Percentiles rank a stretch among this genome's conserved stretches.
These are phyloP conservation scores for Sphaerophoria taeniata DNA, from an alignment of 2,888 invertebrate species.

Conservation along the genomic window DNA sequence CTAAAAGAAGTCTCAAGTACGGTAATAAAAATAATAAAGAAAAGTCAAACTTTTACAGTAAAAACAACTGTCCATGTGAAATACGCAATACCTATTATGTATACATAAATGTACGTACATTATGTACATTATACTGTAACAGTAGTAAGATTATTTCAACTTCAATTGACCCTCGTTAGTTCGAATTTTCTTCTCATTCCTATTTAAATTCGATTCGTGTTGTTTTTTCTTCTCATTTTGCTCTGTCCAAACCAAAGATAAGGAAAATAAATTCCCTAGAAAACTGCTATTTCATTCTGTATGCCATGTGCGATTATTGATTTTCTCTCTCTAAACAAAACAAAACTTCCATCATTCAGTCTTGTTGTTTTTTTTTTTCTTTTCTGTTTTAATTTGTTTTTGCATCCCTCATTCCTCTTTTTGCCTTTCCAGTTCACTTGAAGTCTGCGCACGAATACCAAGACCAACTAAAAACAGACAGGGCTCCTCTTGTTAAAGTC, in stretches of 20 bases:
- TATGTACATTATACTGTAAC: slow-evolving; percentile 2
- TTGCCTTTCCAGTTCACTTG: slow-evolving; percentile 26
- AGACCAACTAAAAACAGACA: slow-evolving; percentile 41
- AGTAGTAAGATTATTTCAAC: slow-evolving; percentile 39
- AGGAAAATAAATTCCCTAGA: slow-evolving; percentile 20
- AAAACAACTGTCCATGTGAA: not conserved
- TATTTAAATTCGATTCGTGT: slow-evolving; percentile 24
- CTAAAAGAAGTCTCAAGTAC: not conserved
- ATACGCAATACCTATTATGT: no score
- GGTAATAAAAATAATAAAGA: slow-evolving; percentile 9
- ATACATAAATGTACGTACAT: not conserved
- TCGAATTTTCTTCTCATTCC: slow-evolving; percentile 46
- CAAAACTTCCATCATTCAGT: slow-evolving; percentile 22
- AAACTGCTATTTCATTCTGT: slow-evolving; percentile 38
- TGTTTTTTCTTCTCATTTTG: not conserved
- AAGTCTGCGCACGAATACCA: slow-evolving; percentile 52
- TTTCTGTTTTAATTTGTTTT: not conserved
- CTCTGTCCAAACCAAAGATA: slow-evolving; percentile 10
- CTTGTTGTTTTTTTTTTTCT: slow-evolving; percentile 12
- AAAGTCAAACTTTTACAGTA: not conserved
- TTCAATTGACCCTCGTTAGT: slow-evolving; percentile 68
- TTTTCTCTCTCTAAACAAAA: slow-evolving; percentile 56
- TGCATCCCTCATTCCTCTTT: slow-evolving; percentile 16
- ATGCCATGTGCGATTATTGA: slow-evolving; percentile 61
- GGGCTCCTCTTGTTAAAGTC: slow-evolving; percentile 37